Evolutionary conservation across 2,113 vertebrate species (phyloP).

Genomic region (Cynoglossus semilaevis): DNA sequence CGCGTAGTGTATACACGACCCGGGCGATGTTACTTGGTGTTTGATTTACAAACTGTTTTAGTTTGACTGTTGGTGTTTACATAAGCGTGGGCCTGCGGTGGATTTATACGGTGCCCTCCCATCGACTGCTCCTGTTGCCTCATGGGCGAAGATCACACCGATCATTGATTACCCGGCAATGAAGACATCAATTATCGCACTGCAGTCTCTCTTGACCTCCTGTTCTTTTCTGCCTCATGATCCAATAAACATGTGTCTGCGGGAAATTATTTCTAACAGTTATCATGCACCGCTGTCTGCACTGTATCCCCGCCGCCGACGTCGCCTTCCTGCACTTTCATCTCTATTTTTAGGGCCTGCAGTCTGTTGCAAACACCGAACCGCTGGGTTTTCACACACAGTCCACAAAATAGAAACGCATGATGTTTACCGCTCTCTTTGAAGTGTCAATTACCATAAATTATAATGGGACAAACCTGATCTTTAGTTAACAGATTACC

Average conservation of each 20-base stretch:
- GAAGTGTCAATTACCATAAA: too few species aligned
- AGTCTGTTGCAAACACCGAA: too few species aligned
- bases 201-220: conserved; percentile 17
- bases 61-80: not conserved
- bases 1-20: not conserved
- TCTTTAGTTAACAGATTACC: too few species aligned
- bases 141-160: not conserved
- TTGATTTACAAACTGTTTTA: not conserved
- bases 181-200: conserved; percentile 15
- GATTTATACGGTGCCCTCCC: not conserved
- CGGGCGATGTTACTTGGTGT: not conserved
- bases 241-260: conserved; percentile 10
- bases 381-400: too few species aligned
- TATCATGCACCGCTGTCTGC: not conserved
- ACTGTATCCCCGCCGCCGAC: too few species aligned
- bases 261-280: conserved; percentile 1
- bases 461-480: too few species aligned
- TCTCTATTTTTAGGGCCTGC: too few species aligned
- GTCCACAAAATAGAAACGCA: too few species aligned
- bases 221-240: conserved; percentile 1
- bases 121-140: not conserved
- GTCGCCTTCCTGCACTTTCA: too few species aligned
- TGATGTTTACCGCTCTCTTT: too few species aligned
- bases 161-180: conserved; percentile 15
- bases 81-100: not conserved